These are phyloP conservation scores for Carterocephalus palaemon DNA, from an alignment of 2,888 invertebrate species.

Conservation along the genomic window DNA sequence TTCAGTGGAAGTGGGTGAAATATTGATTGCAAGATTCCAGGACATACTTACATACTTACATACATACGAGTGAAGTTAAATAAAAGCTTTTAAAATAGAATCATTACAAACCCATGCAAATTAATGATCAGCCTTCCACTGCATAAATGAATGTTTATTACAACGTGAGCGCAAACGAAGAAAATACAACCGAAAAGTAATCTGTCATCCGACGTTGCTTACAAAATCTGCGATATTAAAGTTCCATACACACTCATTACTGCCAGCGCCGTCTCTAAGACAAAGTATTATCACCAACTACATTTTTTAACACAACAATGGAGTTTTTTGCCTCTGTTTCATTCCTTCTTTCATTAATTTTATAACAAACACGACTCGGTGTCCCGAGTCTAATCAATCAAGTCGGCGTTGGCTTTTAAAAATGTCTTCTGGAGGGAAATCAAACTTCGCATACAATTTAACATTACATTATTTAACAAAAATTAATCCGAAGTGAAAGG, in stretches of 20 bases:
- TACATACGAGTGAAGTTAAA: too few species aligned
- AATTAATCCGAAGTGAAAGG: conserved; percentile 7
- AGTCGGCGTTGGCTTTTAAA: conserved; percentile 26
- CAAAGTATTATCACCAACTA: conserved; percentile 15
- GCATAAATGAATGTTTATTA: too few species aligned
- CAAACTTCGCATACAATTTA: conserved; percentile 31
- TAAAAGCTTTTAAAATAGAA: too few species aligned
- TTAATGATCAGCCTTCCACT: too few species aligned
- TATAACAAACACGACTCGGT: conserved; percentile 23
- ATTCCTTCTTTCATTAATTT: conserved; percentile 25
- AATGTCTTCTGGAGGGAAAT: conserved; percentile 28
- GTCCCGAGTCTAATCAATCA: conserved; percentile 32
- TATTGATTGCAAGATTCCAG: too few species aligned
- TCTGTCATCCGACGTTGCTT: not conserved
- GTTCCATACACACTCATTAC: conserved; percentile 6
- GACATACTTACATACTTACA: too few species aligned
- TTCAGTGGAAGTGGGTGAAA: too few species aligned
- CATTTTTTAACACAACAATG: conserved; percentile 22
- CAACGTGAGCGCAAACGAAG: not conserved
- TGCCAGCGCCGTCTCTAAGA: not conserved
- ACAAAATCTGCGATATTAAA: conserved; percentile 7
- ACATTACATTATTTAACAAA: conserved; percentile 21
- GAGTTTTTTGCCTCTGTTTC: conserved; percentile 18
- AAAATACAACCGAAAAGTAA: conserved; percentile 4
- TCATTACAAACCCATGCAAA: too few species aligned